phyloP scores from a whole-genome alignment of 2,797 vertebrate species.

The Anabas testudineus region DNA sequence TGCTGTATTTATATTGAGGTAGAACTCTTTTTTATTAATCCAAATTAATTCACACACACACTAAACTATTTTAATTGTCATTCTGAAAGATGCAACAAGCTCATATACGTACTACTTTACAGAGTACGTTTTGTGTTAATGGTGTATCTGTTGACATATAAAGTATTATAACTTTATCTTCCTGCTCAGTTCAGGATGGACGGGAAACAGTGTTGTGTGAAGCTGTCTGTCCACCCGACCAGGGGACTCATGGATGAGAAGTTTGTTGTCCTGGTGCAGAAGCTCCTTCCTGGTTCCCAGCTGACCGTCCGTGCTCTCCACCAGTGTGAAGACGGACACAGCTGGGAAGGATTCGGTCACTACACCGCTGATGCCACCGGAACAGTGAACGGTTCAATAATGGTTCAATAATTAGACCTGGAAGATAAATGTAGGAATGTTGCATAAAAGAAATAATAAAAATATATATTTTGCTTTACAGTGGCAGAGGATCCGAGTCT shows the following conservation, averaged over 20 bases:
- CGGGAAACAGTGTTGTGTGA: slow-evolving; percentile 24
- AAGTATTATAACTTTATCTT: too few relatives aligned
- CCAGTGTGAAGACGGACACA: slow-evolving; percentile 72
- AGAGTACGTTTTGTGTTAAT: too few relatives aligned
- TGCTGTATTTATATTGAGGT: too few relatives aligned
- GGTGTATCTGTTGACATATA: too few relatives aligned
- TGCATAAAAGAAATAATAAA: neutral
- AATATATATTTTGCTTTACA: slow-evolving; percentile 24
- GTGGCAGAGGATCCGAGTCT: slow-evolving; percentile 76
- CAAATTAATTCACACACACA: too few relatives aligned
- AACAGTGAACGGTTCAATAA: slow-evolving; percentile 69
- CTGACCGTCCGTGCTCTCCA: slow-evolving; percentile 72
- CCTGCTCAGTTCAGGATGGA: slow-evolving; percentile 43
- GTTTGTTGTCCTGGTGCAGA: slow-evolving; percentile 65
- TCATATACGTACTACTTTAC: too few relatives aligned
- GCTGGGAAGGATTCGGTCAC: slow-evolving; percentile 80
- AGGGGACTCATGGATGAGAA: slow-evolving; percentile 79
- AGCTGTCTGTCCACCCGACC: slow-evolving; percentile 70
- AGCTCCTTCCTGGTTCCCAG: slow-evolving; percentile 38
- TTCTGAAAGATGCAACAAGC: too few relatives aligned
- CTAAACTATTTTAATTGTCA: too few relatives aligned
- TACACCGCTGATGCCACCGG: slow-evolving; percentile 71
- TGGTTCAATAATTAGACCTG: neutral
- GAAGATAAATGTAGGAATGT: neutral
- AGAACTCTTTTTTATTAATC: too few relatives aligned